Base-by-base conservation (phyloP, 2,888 invertebrate genomes). In the Tachina fera region DNA sequence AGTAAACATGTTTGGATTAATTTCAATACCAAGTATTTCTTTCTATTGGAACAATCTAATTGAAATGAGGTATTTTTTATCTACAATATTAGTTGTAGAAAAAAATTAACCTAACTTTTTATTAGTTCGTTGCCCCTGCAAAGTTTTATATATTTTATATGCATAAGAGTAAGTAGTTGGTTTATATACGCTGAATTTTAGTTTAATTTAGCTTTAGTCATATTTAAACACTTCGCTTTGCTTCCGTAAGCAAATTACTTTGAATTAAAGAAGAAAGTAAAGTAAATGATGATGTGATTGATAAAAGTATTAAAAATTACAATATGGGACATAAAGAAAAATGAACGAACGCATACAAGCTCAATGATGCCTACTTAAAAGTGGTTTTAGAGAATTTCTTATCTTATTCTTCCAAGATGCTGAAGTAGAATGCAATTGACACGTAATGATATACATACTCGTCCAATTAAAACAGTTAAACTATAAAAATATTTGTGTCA, bases 191-290 rank as follows among this genome's bases (percentile, higher is more conserved):
- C 74, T 78, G 81, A 85, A 49, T 82, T 61, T 63, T 8, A 68
- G 43, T 77, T 81, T 8, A 68, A 49, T 77, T 81, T 61, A 58
- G 53, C 81, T 81, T 77, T 77, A 70, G 71, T 71, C 65, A 65
- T 65, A 45, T 71, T 79, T 61, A 60, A 83, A 60, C 75, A 75
- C 61, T 76, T 65, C 71, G 31, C 43, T 79, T 71, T 83, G 85
- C 82, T 74, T 60, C 60, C 79, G 86, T 76, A 79, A 82, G 75
- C 82, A 79, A 71, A 79, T 75, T 70, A 83, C 75, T 76, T 82
- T 71, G 75, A 56, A 76, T 79, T 76, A 79, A 77, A 74, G 19
- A 71, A 60, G 75, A 82, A 76, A 77, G 22, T 56, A 53, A 61
- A 68, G 14, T 61, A 14, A 9, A 2, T 45, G 65, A n/a, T 16